Conservation (phyloP, 2,113 vertebrate species). For the Castor canadensis region DNA sequence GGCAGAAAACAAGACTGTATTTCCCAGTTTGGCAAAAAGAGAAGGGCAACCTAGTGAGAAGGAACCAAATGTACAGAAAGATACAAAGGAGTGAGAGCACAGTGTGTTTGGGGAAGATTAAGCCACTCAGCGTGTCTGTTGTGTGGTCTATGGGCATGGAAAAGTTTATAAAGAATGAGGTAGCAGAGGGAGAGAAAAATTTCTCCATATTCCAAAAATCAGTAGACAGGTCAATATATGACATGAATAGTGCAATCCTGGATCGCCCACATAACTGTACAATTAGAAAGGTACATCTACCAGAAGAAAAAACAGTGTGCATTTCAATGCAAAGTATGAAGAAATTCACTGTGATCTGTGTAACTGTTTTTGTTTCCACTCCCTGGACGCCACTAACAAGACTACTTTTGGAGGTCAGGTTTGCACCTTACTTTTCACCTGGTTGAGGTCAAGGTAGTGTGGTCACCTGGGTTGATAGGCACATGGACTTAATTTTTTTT, state of each 20-base stretch:
- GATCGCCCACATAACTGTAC: background rate
- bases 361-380: background rate
- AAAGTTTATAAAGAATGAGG: constrained; percentile 1
- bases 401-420: background rate
- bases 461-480: background rate
- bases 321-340: background rate
- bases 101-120: background rate
- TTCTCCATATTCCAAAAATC: background rate
- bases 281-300: constrained; percentile 17
- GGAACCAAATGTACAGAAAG: background rate
- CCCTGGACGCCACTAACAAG: background rate
- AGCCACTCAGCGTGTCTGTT: background rate
- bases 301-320: background rate
- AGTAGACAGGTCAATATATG: background rate
- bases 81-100: background rate
- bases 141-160: background rate
- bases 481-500: background rate
- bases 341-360: background rate
- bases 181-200: background rate
- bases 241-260: background rate
- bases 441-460: background rate
- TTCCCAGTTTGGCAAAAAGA: background rate
- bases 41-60: background rate
- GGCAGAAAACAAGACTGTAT: background rate
- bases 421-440: background rate